Base-by-base conservation (phyloP, 1,140 invertebrate species). In the Drosophila bifasciata region DNA sequence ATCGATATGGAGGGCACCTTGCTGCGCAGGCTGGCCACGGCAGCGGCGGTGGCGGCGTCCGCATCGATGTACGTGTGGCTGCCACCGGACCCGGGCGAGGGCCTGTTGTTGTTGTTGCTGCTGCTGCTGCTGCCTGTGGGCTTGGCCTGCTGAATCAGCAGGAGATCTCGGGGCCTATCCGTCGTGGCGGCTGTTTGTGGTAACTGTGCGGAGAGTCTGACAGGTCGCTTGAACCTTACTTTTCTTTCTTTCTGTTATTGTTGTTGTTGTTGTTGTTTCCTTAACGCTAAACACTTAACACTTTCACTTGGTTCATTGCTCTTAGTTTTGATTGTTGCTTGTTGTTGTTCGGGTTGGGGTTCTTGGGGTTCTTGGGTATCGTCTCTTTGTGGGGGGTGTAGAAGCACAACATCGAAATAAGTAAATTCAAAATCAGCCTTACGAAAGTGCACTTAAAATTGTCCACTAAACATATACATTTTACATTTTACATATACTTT, bases 331-430 rank as follows among this genome's bases (percentile, higher is more conserved):
- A 21, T 25, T 49, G 36, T 73, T 58, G 21, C 1, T 0, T 45
- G n/a, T n/a, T n/a, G n/a, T n/a, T n/a, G n/a, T n/a, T n/a, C n/a
- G n/a, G n/a, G n/a, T n/a, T n/a, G n/a, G n/a, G n/a, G n/a, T n/a
- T n/a, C n/a, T n/a, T n/a, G n/a, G n/a, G n/a, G n/a, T n/a, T n/a
- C n/a, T n/a, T 53, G 59, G 5, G 5, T 76, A 3, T 17, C 11
- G 19, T 52, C 17, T 50, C 13, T 62, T 46, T 41, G 53, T 17
- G 53, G n/a, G 66, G 53, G n/a, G 66, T 88, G 81, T 90, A 90
- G 89, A 90, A 88, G 88, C 88, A 90, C 88, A 90, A 90, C 88
- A 90, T 90, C 68, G 73, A 90, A 90, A 90, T 90, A 90, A 90
- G 90, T 90, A 90, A 85, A 86, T 85, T 74, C 17, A 79, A 90